Evolutionary conservation across 1,140 invertebrate species (phyloP).

Genomic region (Pomacea maculata): DNA sequence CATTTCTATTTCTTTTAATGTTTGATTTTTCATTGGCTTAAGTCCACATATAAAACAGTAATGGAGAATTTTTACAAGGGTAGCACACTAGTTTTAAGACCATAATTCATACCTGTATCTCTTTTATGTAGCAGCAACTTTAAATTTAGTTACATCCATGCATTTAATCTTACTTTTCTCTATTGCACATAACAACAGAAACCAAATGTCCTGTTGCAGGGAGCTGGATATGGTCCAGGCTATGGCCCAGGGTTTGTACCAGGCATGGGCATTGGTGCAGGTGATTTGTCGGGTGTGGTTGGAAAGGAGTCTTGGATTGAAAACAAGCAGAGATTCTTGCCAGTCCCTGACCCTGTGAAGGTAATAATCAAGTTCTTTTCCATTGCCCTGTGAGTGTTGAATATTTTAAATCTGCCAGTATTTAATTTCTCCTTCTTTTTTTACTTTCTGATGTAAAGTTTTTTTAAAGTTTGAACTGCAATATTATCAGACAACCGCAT

Average conservation of each 20-base stretch:
- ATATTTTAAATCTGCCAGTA: too few relatives aligned
- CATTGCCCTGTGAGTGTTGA: too few relatives aligned
- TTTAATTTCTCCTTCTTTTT: too few relatives aligned
- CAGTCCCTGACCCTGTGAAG: slow-evolving; percentile 25
- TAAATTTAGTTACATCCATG: too few relatives aligned
- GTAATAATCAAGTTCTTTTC: neutral
- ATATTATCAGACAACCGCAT: too few relatives aligned
- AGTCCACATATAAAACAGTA: too few relatives aligned
- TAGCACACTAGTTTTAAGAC: neutral
- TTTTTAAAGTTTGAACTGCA: too few relatives aligned
- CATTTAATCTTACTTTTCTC: too few relatives aligned
- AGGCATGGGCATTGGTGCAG: slow-evolving; percentile 23
- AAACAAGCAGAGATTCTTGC: slow-evolving; percentile 31
- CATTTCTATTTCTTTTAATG: neutral
- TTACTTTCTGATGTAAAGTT: too few relatives aligned
- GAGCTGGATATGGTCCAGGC: slow-evolving; percentile 25
- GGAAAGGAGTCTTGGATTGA: slow-evolving; percentile 31
- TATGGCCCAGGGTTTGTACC: slow-evolving; percentile 19
- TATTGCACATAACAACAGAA: too few relatives aligned
- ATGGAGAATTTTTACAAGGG: neutral
- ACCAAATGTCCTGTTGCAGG: neutral
- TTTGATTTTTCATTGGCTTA: neutral
- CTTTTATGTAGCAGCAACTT: too few relatives aligned
- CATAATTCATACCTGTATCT: too few relatives aligned
- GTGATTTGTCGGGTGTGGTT: slow-evolving; percentile 30